Evolutionary conservation across 2,113 vertebrate genomes (phyloP).

Genomic region (Ochotona princeps): DNA sequence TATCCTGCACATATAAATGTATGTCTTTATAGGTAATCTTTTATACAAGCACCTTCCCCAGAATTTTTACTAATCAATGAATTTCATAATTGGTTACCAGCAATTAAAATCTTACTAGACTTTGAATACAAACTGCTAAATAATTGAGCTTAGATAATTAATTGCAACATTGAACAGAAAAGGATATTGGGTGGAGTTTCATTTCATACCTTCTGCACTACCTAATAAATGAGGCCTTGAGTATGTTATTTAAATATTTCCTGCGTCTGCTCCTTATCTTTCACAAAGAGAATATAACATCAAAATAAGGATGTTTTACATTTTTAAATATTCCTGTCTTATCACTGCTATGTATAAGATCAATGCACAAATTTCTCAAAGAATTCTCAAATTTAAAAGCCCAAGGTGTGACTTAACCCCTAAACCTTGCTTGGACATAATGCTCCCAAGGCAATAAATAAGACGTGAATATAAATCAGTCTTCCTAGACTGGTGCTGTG

Average conservation of each 20-base stretch:
- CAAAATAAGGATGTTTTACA: background rate
- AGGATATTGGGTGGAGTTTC: background rate
- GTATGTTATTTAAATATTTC: background rate
- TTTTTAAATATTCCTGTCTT: background rate
- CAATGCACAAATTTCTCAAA: slow-evolving; percentile 7
- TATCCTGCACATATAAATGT: background rate
- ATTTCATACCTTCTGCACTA: background rate
- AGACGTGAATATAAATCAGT: background rate
- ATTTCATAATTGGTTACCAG: background rate
- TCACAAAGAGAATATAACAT: background rate
- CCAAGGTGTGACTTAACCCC: background rate
- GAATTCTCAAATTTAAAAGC: background rate
- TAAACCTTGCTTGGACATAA: background rate
- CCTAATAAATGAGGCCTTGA: background rate
- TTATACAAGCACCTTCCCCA: background rate
- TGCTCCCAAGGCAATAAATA: background rate
- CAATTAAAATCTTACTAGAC: slow-evolving; percentile 10
- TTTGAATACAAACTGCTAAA: slow-evolving; percentile 28
- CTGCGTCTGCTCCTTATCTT: background rate
- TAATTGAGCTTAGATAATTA: slow-evolving; percentile 14
- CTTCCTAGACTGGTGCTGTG: background rate
- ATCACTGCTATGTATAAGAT: background rate
- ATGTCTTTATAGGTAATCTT: too few species aligned
- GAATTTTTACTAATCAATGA: slow-evolving; percentile 30
- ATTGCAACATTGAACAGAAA: background rate